Conservation (phyloP, 2,888 invertebrate genomes). For the Temnothorax rugatulus region DNA sequence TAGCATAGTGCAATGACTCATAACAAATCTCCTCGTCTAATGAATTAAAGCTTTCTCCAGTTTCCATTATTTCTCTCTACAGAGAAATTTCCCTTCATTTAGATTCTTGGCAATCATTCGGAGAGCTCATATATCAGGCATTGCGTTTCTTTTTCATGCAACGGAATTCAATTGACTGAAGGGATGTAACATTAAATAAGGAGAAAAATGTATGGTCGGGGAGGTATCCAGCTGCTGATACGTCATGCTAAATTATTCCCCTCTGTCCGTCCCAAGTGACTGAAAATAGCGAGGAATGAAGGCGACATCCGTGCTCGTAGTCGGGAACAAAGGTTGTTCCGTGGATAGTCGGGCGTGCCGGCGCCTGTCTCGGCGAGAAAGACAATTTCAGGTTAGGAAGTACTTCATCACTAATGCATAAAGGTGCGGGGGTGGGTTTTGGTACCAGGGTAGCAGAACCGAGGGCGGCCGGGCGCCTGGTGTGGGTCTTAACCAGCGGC, state of each 20-base stretch:
- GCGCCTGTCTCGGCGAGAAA: constrained; percentile 73
- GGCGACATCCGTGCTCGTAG: constrained; percentile 61
- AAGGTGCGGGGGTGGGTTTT: constrained; percentile 65
- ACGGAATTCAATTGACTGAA: constrained; percentile 26
- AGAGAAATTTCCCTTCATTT: neutral
- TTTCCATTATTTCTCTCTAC: neutral
- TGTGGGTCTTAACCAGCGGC: constrained; percentile 69
- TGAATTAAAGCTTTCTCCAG: neutral
- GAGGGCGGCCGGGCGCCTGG: constrained; percentile 34
- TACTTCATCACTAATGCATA: constrained; percentile 78
- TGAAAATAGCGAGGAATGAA: constrained; percentile 71
- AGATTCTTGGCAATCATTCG: neutral
- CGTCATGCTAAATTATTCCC: constrained; percentile 70
- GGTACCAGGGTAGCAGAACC: constrained; percentile 30
- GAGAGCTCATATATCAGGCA: neutral
- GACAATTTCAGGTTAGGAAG: constrained; percentile 77
- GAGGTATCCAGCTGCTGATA: constrained; percentile 67
- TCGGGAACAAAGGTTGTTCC: constrained; percentile 68
- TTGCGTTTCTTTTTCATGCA: neutral
- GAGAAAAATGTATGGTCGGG: constrained; percentile 34
- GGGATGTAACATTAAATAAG: constrained; percentile 7
- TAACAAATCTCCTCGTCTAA: neutral
- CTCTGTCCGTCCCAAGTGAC: constrained; percentile 53
- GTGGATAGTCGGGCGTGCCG: constrained; percentile 64
- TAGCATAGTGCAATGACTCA: neutral